Conservation (phyloP, 2,113 vertebrate species). For the Alces alces region DNA sequence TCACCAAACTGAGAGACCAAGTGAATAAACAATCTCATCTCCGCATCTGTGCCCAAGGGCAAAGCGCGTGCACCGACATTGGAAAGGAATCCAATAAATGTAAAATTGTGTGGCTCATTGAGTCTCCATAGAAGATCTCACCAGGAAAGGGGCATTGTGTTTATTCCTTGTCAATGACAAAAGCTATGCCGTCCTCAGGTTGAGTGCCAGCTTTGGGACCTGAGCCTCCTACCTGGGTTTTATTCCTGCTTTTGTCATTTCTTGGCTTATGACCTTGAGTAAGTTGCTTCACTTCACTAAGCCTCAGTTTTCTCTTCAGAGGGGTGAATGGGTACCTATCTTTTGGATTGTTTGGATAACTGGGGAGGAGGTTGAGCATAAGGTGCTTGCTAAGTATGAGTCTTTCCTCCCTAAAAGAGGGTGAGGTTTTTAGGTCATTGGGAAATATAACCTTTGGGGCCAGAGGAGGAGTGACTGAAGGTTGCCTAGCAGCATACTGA, state of each 20-base stretch:
- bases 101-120: background rate
- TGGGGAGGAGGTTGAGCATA: background rate
- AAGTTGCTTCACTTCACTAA: background rate
- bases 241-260: background rate
- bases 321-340: background rate
- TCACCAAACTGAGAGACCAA: background rate
- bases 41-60: background rate
- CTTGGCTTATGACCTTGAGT: background rate
- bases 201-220: background rate
- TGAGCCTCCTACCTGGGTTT: background rate
- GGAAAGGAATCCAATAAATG: background rate
- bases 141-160: background rate
- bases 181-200: rapidly evolving
- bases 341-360: background rate
- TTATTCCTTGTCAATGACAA: background rate
- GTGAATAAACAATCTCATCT: background rate
- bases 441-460: background rate
- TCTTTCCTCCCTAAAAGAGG: background rate
- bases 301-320: background rate
- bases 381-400: background rate
- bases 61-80: background rate
- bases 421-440: background rate
- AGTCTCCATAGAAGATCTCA: background rate
- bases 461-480: background rate
- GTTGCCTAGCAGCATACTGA: background rate